Conservation (phyloP, 2,888 invertebrate species). For the Aphidoletes aphidimyza region DNA sequence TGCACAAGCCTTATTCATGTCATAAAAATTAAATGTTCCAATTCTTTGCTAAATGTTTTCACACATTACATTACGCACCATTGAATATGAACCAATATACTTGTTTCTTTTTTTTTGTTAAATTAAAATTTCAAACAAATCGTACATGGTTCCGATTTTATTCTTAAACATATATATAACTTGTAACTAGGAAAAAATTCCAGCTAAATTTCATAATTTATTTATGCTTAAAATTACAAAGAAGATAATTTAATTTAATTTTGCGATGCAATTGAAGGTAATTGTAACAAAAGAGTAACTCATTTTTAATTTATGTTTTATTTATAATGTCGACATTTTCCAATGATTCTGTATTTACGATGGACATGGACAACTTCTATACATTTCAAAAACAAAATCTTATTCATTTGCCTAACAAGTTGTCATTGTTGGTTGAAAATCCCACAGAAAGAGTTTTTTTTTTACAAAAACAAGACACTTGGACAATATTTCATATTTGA, state of each 20-base stretch:
- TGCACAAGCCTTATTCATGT: background rate
- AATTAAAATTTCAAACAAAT: no score
- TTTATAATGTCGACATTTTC: background rate
- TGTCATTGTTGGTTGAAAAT: no score
- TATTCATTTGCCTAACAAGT: background rate
- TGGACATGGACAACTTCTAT: no score
- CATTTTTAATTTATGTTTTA: no score
- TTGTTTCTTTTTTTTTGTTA: no score
- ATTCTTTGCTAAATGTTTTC: background rate
- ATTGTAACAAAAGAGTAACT: background rate
- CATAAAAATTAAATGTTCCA: background rate
- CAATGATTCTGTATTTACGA: no score
- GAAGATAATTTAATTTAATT: background rate
- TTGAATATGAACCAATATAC: slow-evolving; percentile 1
- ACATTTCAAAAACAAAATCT: no score
- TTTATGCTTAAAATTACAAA: background rate
- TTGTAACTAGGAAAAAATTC: slow-evolving; percentile 35
- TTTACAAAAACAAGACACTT: no score
- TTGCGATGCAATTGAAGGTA: background rate
- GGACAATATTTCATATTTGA: no score
- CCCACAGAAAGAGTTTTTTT: no score
- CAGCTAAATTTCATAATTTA: background rate
- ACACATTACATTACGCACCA: background rate
- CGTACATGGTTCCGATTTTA: no score
- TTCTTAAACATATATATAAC: background rate